A percentile compares a stretch with the other conserved stretches of the same genome.
Evolutionary conservation across 2,888 invertebrate species (phyloP).

Genomic region (Ariolimax columbianus): DNA sequence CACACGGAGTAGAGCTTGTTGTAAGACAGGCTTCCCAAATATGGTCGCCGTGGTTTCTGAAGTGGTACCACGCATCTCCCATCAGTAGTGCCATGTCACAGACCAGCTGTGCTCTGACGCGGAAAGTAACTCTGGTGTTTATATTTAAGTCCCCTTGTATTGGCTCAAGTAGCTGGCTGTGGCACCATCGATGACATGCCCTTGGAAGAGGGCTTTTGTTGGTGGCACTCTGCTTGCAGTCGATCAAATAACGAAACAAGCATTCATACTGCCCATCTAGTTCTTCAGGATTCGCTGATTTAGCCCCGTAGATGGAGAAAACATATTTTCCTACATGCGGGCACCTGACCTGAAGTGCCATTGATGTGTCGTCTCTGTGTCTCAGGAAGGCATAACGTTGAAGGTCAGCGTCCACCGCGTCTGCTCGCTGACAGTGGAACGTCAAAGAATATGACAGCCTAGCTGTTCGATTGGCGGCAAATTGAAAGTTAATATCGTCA

Average conservation of each 20-base stretch:
- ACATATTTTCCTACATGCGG: slow-evolving; percentile 75
- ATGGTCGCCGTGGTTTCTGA: slow-evolving; percentile 68
- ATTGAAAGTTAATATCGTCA: slow-evolving; percentile 68
- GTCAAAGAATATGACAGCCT: slow-evolving; percentile 68
- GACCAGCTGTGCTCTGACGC: slow-evolving; percentile 72
- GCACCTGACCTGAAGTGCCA: slow-evolving; percentile 73
- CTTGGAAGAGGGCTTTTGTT: slow-evolving; percentile 71
- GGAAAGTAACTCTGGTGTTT: slow-evolving; percentile 69
- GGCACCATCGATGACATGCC: slow-evolving; percentile 73
- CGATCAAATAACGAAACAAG: slow-evolving; percentile 74
- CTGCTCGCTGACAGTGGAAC: slow-evolving; percentile 69
- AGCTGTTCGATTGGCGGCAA: slow-evolving; percentile 65
- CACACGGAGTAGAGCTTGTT: slow-evolving; percentile 63
- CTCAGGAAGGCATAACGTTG: slow-evolving; percentile 72
- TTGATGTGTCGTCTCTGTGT: slow-evolving; percentile 67
- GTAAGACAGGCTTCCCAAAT: slow-evolving; percentile 71
- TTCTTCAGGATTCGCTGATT: slow-evolving; percentile 60
- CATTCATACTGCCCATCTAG: slow-evolving; percentile 65
- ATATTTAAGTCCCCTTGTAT: slow-evolving; percentile 70
- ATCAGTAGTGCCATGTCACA: slow-evolving; percentile 73
- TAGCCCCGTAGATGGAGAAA: slow-evolving; percentile 71
- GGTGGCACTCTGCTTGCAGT: slow-evolving; percentile 70
- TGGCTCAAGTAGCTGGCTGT: slow-evolving; percentile 73
- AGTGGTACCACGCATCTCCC: slow-evolving; percentile 74
- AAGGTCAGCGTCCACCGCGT: slow-evolving; percentile 65